Evolutionary conservation across 2,113 vertebrate genomes (phyloP).

Genomic region (Seriola rivoliana): DNA sequence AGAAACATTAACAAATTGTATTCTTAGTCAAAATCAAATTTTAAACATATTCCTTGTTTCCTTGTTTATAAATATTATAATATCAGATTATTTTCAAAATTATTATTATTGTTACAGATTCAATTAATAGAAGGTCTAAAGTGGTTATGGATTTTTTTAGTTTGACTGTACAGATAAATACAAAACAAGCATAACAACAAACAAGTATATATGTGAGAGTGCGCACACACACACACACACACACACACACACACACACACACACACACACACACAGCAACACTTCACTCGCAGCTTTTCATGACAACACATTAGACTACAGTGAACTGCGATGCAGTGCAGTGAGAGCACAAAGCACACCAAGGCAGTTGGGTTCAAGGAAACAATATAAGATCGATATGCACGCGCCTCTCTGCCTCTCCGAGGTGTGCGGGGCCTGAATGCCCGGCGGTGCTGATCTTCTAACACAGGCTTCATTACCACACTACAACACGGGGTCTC

Average conservation of each 20-base stretch:
- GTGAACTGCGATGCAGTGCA: constrained; percentile 49
- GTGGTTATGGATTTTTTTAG: not conserved
- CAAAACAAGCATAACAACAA: not conserved
- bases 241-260: not conserved
- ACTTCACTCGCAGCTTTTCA: constrained; percentile 38
- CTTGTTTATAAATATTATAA: constrained; percentile 20
- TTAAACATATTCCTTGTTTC: not conserved
- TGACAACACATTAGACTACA: constrained; percentile 56
- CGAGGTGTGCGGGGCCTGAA: constrained; percentile 68
- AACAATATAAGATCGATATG: constrained; percentile 80
- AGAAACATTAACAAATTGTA: constrained; percentile 35
- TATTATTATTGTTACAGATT: not conserved
- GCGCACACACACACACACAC: not conserved
- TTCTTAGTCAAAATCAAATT: constrained; percentile 30
- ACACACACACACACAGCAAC: constrained; percentile 28
- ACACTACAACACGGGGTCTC: constrained; percentile 59
- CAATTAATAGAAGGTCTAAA: not conserved
- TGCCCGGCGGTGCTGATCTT: constrained; percentile 66
- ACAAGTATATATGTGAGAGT: not conserved
- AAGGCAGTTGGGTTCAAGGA: constrained; percentile 73
- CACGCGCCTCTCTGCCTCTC: constrained; percentile 67
- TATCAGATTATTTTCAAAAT: not conserved
- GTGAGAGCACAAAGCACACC: constrained; percentile 43
- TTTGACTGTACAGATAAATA: not conserved
- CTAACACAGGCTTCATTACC: constrained; percentile 76